phyloP scores from a whole-genome alignment of 2,113 vertebrate genomes.

The Periophthalmodon schlosseri region DNA sequence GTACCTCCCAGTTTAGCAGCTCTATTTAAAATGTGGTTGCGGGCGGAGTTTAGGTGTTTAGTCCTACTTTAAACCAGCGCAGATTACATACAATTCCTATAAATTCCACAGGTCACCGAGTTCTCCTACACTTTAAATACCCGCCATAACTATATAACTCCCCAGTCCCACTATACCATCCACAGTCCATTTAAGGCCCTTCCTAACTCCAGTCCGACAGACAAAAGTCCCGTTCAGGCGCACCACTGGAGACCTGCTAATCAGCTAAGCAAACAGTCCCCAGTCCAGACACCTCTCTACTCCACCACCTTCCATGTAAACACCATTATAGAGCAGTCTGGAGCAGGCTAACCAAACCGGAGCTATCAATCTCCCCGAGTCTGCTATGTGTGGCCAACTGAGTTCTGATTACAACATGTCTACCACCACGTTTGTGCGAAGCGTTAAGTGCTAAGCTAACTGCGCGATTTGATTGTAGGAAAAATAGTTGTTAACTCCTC shows the following conservation, averaged over 20 bases:
- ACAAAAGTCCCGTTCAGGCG: constrained; percentile 5
- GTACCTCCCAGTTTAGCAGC: no score
- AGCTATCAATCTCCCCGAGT: constrained; percentile 61
- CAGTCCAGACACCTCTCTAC: constrained; percentile 30
- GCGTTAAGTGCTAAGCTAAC: background rate
- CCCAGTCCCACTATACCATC: background rate
- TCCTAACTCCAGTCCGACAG: constrained; percentile 23
- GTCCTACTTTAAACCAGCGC: no score
- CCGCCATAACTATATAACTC: background rate
- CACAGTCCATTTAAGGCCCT: background rate
- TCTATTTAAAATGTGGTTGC: no score
- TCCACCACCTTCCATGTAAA: constrained; percentile 60
- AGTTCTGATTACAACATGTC: constrained; percentile 49
- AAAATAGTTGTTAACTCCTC: background rate
- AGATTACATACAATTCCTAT: no score
- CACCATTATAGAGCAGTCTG: constrained; percentile 49
- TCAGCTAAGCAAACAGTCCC: constrained; percentile 70
- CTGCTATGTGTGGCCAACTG: constrained; percentile 49
- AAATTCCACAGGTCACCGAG: background rate
- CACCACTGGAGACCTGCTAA: constrained; percentile 55
- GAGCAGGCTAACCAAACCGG: constrained; percentile 37
- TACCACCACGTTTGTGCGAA: constrained; percentile 18
- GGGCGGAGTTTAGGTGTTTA: no score
- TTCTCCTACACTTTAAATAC: background rate
- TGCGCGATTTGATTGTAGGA: background rate